Evolutionary conservation across 2,113 vertebrate genomes (phyloP).

Genomic region (Rousettus leschenaultii): DNA sequence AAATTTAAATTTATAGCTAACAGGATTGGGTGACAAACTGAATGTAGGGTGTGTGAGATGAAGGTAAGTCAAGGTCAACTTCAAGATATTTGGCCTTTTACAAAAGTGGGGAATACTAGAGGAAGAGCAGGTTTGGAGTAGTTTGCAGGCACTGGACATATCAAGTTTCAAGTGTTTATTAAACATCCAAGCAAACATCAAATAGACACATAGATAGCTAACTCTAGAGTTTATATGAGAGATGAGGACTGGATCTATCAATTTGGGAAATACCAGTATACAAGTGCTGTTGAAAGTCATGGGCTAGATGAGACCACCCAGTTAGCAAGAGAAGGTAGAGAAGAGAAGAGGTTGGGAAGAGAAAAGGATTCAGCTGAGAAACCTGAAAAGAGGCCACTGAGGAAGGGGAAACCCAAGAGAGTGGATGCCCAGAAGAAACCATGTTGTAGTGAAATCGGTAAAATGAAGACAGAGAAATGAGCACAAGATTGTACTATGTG

Average conservation of each 20-base stretch:
- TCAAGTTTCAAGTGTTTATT: not conserved
- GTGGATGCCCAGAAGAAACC: not conserved
- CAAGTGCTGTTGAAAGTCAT: not conserved
- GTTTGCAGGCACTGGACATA: no score
- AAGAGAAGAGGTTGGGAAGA: not conserved
- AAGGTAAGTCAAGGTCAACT: not conserved
- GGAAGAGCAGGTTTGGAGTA: not conserved
- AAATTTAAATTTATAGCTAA: not conserved
- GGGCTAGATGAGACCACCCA: not conserved
- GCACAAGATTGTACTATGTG: not conserved
- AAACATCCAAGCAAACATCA: not conserved
- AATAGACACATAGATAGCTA: not conserved
- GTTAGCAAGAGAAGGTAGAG: not conserved
- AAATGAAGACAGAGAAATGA: not conserved
- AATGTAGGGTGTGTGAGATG: not conserved
- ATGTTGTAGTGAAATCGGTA: not conserved
- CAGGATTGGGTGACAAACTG: not conserved
- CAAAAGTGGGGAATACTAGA: not conserved
- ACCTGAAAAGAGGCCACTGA: not conserved
- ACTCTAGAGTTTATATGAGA: not conserved
- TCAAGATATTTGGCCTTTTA: not conserved
- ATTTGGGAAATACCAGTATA: not conserved
- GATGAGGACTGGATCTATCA: not conserved
- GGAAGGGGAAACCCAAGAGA: not conserved
- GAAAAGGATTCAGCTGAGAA: not conserved